These are phyloP conservation scores for Anser cygnoides DNA, from an alignment of 2,113 vertebrate genomes.

Conservation along the genomic window DNA sequence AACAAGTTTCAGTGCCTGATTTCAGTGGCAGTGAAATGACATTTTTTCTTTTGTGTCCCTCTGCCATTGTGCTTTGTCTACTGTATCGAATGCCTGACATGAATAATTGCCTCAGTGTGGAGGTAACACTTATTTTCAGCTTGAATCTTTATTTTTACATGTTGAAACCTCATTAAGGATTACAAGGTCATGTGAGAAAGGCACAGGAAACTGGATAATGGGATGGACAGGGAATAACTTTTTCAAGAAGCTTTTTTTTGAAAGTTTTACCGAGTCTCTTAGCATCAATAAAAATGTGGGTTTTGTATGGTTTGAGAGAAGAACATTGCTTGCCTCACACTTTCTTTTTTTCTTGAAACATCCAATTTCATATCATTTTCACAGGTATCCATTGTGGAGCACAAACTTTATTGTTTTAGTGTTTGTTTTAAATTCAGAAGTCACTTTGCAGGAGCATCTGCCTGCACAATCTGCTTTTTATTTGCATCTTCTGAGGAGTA, in stretches of 20 bases:
- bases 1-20: neutral
- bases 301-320: neutral
- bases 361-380: neutral
- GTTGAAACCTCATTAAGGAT: neutral
- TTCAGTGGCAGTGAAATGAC: neutral
- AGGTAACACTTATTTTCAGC: neutral
- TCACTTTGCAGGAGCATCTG: fast-evolving
- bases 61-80: neutral
- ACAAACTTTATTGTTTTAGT: neutral
- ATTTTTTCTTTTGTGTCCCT: neutral
- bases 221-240: neutral
- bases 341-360: neutral
- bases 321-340: neutral
- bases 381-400: neutral
- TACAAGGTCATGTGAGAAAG: neutral
- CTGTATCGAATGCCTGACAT: neutral
- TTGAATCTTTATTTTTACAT: neutral
- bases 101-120: neutral
- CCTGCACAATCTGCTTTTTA: fast-evolving
- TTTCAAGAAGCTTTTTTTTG: neutral
- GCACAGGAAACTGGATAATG: neutral
- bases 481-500: neutral
- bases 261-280: neutral
- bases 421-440: neutral
- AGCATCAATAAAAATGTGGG: neutral